A percentile compares a stretch with the other conserved stretches of the same genome.
Conservation (phyloP, 1,140 invertebrate species). For the Megathymus violae region DNA sequence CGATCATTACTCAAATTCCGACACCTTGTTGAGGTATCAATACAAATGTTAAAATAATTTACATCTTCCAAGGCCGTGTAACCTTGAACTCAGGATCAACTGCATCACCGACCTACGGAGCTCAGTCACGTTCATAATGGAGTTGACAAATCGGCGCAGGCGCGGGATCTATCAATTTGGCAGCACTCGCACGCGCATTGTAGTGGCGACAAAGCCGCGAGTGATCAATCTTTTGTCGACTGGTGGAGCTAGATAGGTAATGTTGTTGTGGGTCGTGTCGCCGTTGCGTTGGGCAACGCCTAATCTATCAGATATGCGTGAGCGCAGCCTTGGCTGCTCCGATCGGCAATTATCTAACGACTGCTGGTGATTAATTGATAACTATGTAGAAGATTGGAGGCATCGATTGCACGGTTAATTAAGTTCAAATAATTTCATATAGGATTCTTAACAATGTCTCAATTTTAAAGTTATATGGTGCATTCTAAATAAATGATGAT, state of each 20-base stretch:
- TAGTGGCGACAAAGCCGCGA: conserved; percentile 1
- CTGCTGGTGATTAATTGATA: conserved; percentile 24
- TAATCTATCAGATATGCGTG: conserved; percentile 17
- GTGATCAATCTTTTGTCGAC: conserved; percentile 21
- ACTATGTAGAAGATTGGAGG: conserved; percentile 8
- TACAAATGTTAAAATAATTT: neutral
- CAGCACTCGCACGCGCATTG: conserved; percentile 26
- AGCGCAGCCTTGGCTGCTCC: conserved; percentile 6
- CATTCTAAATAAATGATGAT: too few relatives aligned
- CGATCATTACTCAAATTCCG: too few relatives aligned
- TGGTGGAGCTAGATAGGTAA: conserved; percentile 3
- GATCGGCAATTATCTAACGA: conserved; percentile 19
- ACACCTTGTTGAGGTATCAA: too few relatives aligned
- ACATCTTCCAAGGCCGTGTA: neutral
- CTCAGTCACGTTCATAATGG: conserved; percentile 5
- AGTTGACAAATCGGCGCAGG: conserved; percentile 16
- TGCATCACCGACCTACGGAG: neutral
- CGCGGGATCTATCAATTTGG: neutral
- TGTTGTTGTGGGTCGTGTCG: conserved; percentile 18
- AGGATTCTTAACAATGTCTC: neutral
- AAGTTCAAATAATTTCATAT: neutral
- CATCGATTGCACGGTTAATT: neutral
- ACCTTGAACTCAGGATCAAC: conserved; percentile 12
- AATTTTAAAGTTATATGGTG: too few relatives aligned
- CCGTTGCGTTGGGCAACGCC: conserved; percentile 16